phyloP scores from a whole-genome alignment of 2,113 vertebrate genomes.

The Todiramphus chloris region DNA sequence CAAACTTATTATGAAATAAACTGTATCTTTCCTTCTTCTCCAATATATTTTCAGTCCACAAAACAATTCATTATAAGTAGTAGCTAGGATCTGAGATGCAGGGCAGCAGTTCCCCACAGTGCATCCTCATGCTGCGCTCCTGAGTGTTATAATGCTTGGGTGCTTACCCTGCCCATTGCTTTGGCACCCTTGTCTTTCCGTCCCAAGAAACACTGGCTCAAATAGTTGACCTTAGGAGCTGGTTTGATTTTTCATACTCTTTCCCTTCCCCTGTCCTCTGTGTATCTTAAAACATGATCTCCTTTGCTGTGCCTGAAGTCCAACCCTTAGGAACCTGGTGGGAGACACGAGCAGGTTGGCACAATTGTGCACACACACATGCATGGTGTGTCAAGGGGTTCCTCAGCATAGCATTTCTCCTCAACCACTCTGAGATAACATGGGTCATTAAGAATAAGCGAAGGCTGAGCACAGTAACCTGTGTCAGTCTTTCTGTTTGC shows the following conservation, averaged over 20 bases:
- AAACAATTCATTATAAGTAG: background rate
- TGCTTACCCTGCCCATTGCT: background rate
- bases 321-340: accelerated
- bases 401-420: background rate
- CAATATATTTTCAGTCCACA: background rate
- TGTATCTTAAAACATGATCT: background rate
- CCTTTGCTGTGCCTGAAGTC: background rate
- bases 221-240: background rate
- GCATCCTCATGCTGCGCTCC: background rate
- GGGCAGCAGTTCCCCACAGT: background rate
- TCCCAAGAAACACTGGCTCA: background rate
- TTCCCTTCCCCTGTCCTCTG: background rate
- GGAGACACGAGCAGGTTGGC: background rate
- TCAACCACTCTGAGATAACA: background rate
- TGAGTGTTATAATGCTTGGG: accelerated
- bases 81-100: background rate
- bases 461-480: background rate
- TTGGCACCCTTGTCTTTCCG: background rate
- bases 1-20: background rate
- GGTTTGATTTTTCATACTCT: background rate
- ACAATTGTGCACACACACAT: accelerated
- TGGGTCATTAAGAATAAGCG: background rate
- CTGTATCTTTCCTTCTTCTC: background rate
- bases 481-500: background rate
- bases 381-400: background rate